These are phyloP conservation scores for Proteles cristata DNA, from an alignment of 2,113 vertebrate species.

Conservation along the genomic window DNA sequence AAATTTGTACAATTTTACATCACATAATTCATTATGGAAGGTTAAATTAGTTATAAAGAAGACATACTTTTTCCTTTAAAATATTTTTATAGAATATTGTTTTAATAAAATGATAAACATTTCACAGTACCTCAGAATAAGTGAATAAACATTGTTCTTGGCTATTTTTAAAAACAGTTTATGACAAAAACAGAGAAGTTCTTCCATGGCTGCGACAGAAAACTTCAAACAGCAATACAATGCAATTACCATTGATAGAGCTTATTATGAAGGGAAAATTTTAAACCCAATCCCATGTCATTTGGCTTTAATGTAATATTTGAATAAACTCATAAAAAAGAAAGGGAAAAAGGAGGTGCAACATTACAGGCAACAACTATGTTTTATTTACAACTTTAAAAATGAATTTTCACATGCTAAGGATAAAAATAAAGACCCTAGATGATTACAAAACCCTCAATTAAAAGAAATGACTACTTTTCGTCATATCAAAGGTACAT, in stretches of 20 bases:
- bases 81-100: slow-evolving; percentile 61
- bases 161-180: slow-evolving; percentile 3
- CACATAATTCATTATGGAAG: slow-evolving; percentile 74
- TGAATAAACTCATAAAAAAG: slow-evolving; percentile 49
- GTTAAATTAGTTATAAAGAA: slow-evolving; percentile 73
- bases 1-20: slow-evolving; percentile 65
- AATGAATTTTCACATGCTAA: slow-evolving; percentile 25
- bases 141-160: not conserved
- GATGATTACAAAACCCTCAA: not conserved
- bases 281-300: slow-evolving; percentile 21
- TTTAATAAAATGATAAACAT: slow-evolving; percentile 65
- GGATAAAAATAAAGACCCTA: slow-evolving; percentile 45
- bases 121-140: slow-evolving; percentile 45
- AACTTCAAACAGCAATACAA: slow-evolving; percentile 41
- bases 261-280: slow-evolving; percentile 17
- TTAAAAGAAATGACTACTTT: slow-evolving; percentile 12
- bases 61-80: slow-evolving; percentile 62
- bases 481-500: not conserved
- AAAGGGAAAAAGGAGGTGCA: slow-evolving; percentile 28
- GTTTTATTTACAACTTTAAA: not conserved
- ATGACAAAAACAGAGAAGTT: slow-evolving; percentile 20
- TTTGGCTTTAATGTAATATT: slow-evolving; percentile 57
- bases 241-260: slow-evolving; percentile 19
- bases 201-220: slow-evolving; percentile 38
- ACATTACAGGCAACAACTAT: not conserved